Evolutionary conservation across 1,140 invertebrate genomes (phyloP), one percentile per base, ranked within the genome.

Genomic region (Pseudomyrmex sp.): DNA sequence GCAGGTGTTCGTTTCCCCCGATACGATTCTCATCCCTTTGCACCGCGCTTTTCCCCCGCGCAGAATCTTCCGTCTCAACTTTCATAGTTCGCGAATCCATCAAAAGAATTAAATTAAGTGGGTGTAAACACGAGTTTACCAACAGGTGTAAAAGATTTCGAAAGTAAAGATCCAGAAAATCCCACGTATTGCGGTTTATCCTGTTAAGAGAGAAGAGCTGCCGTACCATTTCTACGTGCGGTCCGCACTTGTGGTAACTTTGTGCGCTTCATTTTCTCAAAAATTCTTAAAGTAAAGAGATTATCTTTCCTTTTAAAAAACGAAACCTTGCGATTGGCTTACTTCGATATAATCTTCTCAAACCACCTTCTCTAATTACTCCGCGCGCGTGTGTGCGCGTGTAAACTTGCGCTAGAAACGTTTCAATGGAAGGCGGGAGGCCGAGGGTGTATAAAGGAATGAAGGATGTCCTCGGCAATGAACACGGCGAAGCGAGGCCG

Each of bases 21-120:
- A 35, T 35, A 35, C 35, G 35, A 26, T 2, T 7, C 20, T 70
- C 9, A 20, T 48, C 18, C 48, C 52, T 23, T 13, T 46, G 5
- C 35, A 5, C 73, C n/a, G 59, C 48, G 12, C 2, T 18, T 13
- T 35, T 10, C 2, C 1, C 0, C 12, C 9, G 50, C 50, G 7
- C 18, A 3, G 3, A 9, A 35, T 15, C 9, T 50, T 10, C 20
- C n/a, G 35, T 2, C 5, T 52, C 0, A 44, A 23, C 18, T 35
- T 10, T n/a, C 15, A 66, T 26, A 48, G 46, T 46, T 15, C 58
- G 26, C 1, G 44, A 72, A 54, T 12, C 46, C 35, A 74, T 46
- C 18, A 20, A 44, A 13, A 7, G 68, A 70, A 69, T 69, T 54
- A 54, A 70, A 23, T 54, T 70, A 26, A 70, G 50, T 23, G 20